Percentiles rank a stretch among this genome's conserved stretches.
Evolutionary conservation across 2,113 vertebrate genomes (phyloP).

Genomic region (Barbus barbus): DNA sequence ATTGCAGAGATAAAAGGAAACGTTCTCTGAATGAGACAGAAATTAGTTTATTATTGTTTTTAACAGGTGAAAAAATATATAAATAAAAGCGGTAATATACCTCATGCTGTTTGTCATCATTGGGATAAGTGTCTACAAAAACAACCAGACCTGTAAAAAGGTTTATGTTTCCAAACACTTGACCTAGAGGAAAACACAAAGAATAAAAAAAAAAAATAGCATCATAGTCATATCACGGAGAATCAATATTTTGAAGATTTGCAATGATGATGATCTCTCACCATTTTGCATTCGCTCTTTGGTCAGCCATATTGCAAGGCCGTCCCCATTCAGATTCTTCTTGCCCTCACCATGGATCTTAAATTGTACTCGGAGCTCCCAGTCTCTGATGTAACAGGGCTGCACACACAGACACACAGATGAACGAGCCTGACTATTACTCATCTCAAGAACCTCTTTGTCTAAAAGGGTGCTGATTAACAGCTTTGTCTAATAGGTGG

Average conservation of each 20-base stretch:
- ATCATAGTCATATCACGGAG: neutral
- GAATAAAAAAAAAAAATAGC: neutral
- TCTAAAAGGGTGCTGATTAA: neutral
- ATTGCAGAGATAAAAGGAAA: slow-evolving; percentile 92
- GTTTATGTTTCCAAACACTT: slow-evolving; percentile 93
- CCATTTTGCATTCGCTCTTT: slow-evolving; percentile 94
- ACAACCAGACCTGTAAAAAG: slow-evolving; percentile 88
- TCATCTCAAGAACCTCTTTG: neutral
- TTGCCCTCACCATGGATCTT: slow-evolving; percentile 91
- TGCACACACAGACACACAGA: slow-evolving; percentile 56
- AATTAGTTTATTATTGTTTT: too few species aligned
- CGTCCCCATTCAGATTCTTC: slow-evolving; percentile 94
- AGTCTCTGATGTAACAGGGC: slow-evolving; percentile 88
- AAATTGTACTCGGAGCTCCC: slow-evolving; percentile 95
- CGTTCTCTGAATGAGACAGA: slow-evolving; percentile 71
- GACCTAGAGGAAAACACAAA: slow-evolving; percentile 73
- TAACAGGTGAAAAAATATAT: too few species aligned
- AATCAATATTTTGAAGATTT: neutral
- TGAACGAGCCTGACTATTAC: neutral
- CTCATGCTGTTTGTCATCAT: slow-evolving; percentile 90
- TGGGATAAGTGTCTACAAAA: slow-evolving; percentile 95
- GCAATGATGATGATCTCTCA: slow-evolving; percentile 47
- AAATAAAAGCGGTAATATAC: too few species aligned
- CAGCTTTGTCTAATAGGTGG: too few species aligned
- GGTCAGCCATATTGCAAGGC: slow-evolving; percentile 91